Percentiles rank a stretch among this genome's conserved stretches.
Evolutionary conservation across 2,888 invertebrate species (phyloP).

Genomic region (Esperia sulphurella): DNA sequence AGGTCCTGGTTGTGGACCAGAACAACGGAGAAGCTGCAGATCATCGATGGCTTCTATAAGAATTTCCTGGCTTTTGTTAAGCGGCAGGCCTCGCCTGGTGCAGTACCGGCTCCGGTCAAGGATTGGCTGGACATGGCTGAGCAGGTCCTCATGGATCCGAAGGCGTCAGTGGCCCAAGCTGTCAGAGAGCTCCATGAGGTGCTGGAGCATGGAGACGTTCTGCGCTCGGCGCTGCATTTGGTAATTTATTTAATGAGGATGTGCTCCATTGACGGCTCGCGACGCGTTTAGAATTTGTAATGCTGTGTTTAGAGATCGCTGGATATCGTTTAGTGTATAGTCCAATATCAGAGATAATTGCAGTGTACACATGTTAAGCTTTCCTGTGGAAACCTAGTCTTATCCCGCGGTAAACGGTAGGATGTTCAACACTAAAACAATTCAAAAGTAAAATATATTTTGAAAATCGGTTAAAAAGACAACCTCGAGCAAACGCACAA

Average conservation of each 20-base stretch:
- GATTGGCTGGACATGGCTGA: slow-evolving; percentile 82
- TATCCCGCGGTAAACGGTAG: too few relatives aligned
- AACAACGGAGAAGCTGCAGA: slow-evolving; percentile 79
- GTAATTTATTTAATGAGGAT: slow-evolving; percentile 57
- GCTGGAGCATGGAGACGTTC: slow-evolving; percentile 82
- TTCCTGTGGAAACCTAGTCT: too few relatives aligned
- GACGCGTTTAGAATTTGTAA: slow-evolving; percentile 5
- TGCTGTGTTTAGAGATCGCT: not conserved
- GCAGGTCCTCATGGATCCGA: slow-evolving; percentile 82
- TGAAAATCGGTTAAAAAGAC: too few relatives aligned
- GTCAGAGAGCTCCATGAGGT: slow-evolving; percentile 80
- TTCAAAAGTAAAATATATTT: too few relatives aligned
- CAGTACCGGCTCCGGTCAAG: slow-evolving; percentile 54
- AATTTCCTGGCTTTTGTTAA: slow-evolving; percentile 81
- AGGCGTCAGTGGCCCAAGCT: slow-evolving; percentile 75
- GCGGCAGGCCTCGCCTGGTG: slow-evolving; percentile 56
- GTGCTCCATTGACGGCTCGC: slow-evolving; percentile 7
- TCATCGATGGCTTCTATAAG: slow-evolving; percentile 83
- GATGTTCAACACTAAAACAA: too few relatives aligned
- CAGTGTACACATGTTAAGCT: too few relatives aligned
- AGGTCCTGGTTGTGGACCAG: slow-evolving; percentile 82
- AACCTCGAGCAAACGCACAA: too few relatives aligned
- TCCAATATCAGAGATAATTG: too few relatives aligned
- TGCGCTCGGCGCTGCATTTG: slow-evolving; percentile 78
- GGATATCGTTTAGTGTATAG: not conserved